Conservation (phyloP, 2,113 vertebrate species). For the Balaeniceps rex region DNA sequence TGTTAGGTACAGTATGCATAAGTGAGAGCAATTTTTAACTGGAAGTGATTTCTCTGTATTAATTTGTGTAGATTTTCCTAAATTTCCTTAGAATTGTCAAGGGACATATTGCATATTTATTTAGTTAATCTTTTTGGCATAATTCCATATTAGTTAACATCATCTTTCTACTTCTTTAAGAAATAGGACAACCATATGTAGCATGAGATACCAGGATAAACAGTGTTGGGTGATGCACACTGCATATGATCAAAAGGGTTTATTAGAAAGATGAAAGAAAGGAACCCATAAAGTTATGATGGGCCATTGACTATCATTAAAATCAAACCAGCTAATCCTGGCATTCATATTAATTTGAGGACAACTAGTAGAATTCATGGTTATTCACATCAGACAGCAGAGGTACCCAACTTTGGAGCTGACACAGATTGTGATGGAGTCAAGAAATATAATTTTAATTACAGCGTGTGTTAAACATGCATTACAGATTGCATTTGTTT, state of each 20-base stretch:
- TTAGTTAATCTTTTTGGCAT: not conserved
- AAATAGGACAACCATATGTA: not conserved
- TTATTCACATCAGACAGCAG: not conserved
- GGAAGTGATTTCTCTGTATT: not conserved
- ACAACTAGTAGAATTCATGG: not conserved
- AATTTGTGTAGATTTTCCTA: not conserved
- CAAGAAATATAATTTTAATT: not conserved
- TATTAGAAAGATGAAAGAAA: not conserved
- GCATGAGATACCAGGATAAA: not conserved
- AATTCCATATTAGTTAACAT: not conserved
- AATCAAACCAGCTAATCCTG: not conserved
- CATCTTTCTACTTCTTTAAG: not conserved
- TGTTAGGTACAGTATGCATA: not conserved
- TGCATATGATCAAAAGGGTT: not conserved
- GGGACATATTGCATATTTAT: not conserved
- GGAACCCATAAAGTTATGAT: not conserved
- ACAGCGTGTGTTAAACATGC: not conserved
- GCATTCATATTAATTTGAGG: not conserved
- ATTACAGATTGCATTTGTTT: not conserved
- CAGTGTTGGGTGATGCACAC: rapidly evolving
- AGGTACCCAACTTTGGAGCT: not conserved
- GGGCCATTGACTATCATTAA: not conserved
- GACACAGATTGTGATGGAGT: not conserved
- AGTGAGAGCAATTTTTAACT: not conserved
- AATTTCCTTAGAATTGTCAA: not conserved